Evolutionary conservation across 2,113 vertebrate genomes (phyloP).

Genomic region (Chinchilla lanigera): DNA sequence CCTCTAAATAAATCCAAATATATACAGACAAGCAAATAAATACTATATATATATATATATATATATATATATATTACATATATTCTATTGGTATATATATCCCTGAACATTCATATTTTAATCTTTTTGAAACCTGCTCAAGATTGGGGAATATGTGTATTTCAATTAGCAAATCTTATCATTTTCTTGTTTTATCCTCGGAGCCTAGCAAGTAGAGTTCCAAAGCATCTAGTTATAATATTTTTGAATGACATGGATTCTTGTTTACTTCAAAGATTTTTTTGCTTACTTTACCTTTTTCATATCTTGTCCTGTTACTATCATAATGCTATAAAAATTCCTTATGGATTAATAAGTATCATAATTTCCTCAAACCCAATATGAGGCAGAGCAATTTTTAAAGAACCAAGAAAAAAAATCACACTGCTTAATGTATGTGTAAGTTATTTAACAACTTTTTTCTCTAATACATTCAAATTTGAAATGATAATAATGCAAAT

Average conservation of each 20-base stretch:
- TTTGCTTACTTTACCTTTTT: slow-evolving; percentile 82
- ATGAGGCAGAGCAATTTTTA: slow-evolving; percentile 72
- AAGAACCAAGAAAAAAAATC: slow-evolving; percentile 75
- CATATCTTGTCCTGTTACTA: slow-evolving; percentile 82
- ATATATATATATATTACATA: slow-evolving; percentile 47
- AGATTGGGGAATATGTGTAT: slow-evolving; percentile 82
- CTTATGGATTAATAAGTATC: slow-evolving; percentile 86
- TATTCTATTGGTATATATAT: slow-evolving; percentile 49
- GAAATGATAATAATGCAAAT: slow-evolving; percentile 81
- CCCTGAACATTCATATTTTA: slow-evolving; percentile 84
- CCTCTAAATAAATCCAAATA: slow-evolving; percentile 49
- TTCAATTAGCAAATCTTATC: slow-evolving; percentile 85
- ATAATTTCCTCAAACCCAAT: slow-evolving; percentile 79
- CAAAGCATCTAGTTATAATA: slow-evolving; percentile 87
- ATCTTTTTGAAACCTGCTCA: slow-evolving; percentile 82
- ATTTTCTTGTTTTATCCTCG: slow-evolving; percentile 86
- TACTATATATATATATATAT: background rate
- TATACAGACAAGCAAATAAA: slow-evolving; percentile 15
- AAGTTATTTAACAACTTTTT: slow-evolving; percentile 75
- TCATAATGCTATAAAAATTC: slow-evolving; percentile 83
- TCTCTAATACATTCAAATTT: slow-evolving; percentile 79
- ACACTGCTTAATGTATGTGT: slow-evolving; percentile 70
- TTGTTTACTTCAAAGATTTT: slow-evolving; percentile 86
- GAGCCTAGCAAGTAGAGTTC: slow-evolving; percentile 85
- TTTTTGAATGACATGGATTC: slow-evolving; percentile 85